These are phyloP conservation scores for Lasioglossum oenotherae DNA, from an alignment of 2,888 invertebrate species.

Conservation along the genomic window DNA sequence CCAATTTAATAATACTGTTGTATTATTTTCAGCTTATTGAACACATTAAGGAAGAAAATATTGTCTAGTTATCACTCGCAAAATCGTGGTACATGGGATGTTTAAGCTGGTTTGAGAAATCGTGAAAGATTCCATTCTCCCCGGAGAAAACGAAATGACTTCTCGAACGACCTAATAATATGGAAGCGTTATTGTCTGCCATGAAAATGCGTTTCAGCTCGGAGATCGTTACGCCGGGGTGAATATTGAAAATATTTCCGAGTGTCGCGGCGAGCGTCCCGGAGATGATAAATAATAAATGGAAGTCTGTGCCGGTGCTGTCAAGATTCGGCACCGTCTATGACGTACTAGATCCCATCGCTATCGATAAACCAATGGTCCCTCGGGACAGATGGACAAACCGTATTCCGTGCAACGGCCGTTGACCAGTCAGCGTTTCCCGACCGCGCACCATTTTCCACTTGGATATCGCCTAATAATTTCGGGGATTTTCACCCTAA, in stretches of 20 bases:
- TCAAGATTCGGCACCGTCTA: not conserved
- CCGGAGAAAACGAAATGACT: too few relatives aligned
- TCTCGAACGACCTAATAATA: too few relatives aligned
- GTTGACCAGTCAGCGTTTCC: constrained; percentile 75
- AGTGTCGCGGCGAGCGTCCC: not conserved
- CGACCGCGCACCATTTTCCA: constrained; percentile 75
- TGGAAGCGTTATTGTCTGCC: not conserved
- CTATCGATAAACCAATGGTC: constrained; percentile 48
- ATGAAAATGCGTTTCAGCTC: not conserved
- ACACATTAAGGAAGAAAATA: too few relatives aligned
- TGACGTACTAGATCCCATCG: not conserved
- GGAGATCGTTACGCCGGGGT: too few relatives aligned
- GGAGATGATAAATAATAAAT: not conserved
- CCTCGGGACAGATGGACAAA: constrained; percentile 79
- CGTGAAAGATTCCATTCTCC: too few relatives aligned
- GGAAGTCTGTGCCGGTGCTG: not conserved
- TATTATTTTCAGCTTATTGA: too few relatives aligned
- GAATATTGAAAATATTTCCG: not conserved
- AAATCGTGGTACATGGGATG: too few relatives aligned
- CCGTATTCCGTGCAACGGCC: constrained; percentile 64
- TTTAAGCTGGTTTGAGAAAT: too few relatives aligned
- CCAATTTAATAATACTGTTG: too few relatives aligned
- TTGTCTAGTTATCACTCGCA: too few relatives aligned
- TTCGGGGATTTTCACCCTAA: constrained; percentile 75
- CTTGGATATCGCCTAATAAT: constrained; percentile 78